Base-by-base conservation (phyloP, 2,888 invertebrate species). In the Eilema depressum region DNA sequence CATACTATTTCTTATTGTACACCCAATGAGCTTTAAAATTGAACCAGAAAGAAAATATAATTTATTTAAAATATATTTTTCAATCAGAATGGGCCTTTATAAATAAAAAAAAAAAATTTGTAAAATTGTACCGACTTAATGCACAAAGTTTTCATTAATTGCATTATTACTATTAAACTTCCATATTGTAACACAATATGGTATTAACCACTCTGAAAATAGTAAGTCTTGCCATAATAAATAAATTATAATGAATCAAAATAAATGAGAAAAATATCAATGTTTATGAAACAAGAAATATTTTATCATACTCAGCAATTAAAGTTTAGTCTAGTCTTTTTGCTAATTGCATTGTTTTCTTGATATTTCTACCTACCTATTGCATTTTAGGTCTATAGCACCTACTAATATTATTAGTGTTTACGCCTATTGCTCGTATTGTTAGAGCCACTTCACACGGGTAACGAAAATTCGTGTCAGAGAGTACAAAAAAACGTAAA, bases 361-460 rank as follows among this genome's bases (percentile, higher is more conserved):
- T 61, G 66, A 70, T 73, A 70, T 70, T 73, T 73, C 70, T 72
- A 73, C 71, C 64, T 81, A 73, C 71, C 65, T 81, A 72, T 75
- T 87, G 86, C 86, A 87, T 87, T 87, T 83, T 86, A 81, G 81
- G 75, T 83, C 73, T 76, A 69, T 71, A 75, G 73, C 73, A 76
- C 73, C 68, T 83, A 76, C 41, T 75, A 75, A 76, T 73, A 73
- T 77, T 75, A 71, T 74, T 80, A 79, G 70, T 71, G 60, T 59
- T 25, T 64, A 25, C 17, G 23, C 33, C 47, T 73, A 70, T 66
- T 75, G 37, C 65, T 75, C 65, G 61, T 73, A 59, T 26, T 69
- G 68, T 71, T 67, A 66, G 37, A 20, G 60, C 78, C 79, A 80
- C 75, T 80, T 75, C 64, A 60, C 68, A 75, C 63, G 60, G 68